These are phyloP conservation scores for Urocitellus parryii DNA, from an alignment of 2,113 vertebrate genomes.

Conservation along the genomic window DNA sequence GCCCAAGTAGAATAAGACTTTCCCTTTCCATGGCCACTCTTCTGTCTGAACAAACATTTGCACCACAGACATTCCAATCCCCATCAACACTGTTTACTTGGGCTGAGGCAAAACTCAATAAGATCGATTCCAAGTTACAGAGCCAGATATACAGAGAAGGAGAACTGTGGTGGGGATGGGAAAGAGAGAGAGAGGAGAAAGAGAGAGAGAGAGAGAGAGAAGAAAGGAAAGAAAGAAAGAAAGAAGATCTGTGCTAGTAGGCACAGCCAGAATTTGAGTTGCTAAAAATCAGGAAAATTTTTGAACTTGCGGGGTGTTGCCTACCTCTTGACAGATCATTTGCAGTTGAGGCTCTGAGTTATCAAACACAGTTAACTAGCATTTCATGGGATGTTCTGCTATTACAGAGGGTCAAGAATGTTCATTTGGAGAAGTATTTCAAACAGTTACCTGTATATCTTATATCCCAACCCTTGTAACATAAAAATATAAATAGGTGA, in stretches of 20 bases:
- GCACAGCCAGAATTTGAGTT: background rate
- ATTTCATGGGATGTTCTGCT: conserved; percentile 52
- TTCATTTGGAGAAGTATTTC: conserved; percentile 69
- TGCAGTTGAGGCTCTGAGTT: conserved; percentile 63
- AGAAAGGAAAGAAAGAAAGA: background rate
- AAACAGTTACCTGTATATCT: conserved; percentile 61
- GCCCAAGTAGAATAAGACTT: conserved; percentile 16
- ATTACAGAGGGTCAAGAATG: conserved; percentile 71
- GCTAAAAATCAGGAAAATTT: background rate
- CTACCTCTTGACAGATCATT: conserved; percentile 34
- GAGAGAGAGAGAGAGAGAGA: too few species aligned
- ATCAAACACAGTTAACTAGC: conserved; percentile 67
- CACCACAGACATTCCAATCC: conserved; percentile 51
- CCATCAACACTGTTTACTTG: conserved; percentile 72
- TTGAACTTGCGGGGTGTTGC: background rate
- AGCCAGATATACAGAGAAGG: background rate
- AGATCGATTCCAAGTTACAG: conserved; percentile 69
- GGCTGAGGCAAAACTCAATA: conserved; percentile 79
- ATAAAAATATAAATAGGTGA: conserved; percentile 84
- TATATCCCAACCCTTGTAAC: conserved; percentile 49
- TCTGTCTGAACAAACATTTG: conserved; percentile 2
- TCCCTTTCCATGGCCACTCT: background rate
- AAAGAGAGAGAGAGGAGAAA: too few species aligned
- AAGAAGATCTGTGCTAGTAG: background rate
- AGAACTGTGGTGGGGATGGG: background rate